phyloP scores from a whole-genome alignment of 2,888 invertebrate species.

The Cryptocephalus primarius region DNA sequence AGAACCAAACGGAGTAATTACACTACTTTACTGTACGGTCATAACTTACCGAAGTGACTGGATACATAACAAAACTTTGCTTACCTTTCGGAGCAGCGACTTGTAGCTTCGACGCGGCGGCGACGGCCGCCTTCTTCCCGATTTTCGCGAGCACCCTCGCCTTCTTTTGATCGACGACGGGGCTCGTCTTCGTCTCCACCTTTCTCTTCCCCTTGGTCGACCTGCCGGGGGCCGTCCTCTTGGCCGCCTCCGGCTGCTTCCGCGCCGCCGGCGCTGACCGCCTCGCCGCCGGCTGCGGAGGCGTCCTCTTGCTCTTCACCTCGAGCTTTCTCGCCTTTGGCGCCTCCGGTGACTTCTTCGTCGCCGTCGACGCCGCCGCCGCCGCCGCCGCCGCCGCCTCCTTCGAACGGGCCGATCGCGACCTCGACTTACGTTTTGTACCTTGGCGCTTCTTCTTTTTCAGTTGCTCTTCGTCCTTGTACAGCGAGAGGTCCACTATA shows the following conservation, averaged over 20 bases:
- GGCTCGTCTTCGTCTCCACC: conserved; percentile 18
- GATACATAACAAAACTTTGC: neutral
- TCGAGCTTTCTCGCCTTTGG: conserved; percentile 25
- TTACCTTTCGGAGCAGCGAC: conserved; percentile 11
- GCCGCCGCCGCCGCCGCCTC: conserved; percentile 4
- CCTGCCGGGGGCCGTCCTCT: conserved; percentile 10
- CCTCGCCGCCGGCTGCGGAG: conserved; percentile 1
- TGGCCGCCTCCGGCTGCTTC: conserved; percentile 3
- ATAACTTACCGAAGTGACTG: too few species aligned
- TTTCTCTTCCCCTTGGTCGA: conserved; percentile 26
- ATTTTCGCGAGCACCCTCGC: conserved; percentile 36
- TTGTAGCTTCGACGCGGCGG: conserved; percentile 1
- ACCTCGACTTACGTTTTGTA: conserved; percentile 28
- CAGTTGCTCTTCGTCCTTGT: conserved; percentile 73
- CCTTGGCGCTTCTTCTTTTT: conserved; percentile 29
- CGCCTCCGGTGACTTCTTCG: conserved; percentile 23
- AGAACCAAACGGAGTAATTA: too few species aligned
- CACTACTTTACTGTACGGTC: too few species aligned
- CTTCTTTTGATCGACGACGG: conserved; percentile 36
- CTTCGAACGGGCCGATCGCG: conserved; percentile 7
- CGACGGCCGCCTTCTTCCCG: conserved; percentile 26
- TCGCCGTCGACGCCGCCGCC: conserved; percentile 4
- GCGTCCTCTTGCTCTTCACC: conserved; percentile 9
- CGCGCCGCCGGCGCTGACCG: conserved; percentile 6
- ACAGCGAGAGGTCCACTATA: conserved; percentile 73